Percentiles rank a stretch among this genome's conserved stretches.
Evolutionary conservation across 1,140 invertebrate species (phyloP).

Genomic region (Solen grandis): DNA sequence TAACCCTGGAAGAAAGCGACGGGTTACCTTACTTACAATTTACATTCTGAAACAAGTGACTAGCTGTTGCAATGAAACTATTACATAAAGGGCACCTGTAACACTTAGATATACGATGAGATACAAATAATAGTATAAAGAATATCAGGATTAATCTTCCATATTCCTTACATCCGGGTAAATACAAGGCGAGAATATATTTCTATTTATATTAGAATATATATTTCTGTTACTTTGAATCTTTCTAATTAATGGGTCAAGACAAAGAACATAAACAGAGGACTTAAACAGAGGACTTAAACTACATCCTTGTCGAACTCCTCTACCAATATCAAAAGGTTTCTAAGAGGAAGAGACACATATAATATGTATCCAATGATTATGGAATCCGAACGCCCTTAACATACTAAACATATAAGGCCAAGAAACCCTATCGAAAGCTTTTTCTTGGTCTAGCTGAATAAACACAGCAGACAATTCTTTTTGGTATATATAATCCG

Average conservation of each 20-base stretch:
- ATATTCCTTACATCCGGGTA: too few relatives aligned
- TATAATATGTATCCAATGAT: not conserved
- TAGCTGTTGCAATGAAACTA: too few relatives aligned
- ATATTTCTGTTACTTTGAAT: slow-evolving; percentile 10
- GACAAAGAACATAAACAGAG: slow-evolving; percentile 13
- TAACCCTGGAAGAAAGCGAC: too few relatives aligned
- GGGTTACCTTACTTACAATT: too few relatives aligned
- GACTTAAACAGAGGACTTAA: slow-evolving; percentile 18
- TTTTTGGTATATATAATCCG: slow-evolving; percentile 19
- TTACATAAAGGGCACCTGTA: too few relatives aligned
- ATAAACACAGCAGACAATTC: slow-evolving; percentile 12
- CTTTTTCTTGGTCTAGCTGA: slow-evolving; percentile 53
- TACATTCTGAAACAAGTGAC: too few relatives aligned
- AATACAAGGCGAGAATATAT: too few relatives aligned
- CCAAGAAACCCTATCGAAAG: not conserved
- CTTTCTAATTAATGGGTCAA: slow-evolving; percentile 3
- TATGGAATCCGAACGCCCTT: slow-evolving; percentile 22
- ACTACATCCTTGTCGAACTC: slow-evolving; percentile 15
- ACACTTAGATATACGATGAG: too few relatives aligned
- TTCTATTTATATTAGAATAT: not conserved
- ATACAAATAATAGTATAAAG: too few relatives aligned
- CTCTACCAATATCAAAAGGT: not conserved
- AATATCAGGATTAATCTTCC: too few relatives aligned
- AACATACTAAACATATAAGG: slow-evolving; percentile 1
- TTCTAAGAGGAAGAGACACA: not conserved